Conservation (phyloP, 2,888 invertebrate species). For the Orthosia gracilis region DNA sequence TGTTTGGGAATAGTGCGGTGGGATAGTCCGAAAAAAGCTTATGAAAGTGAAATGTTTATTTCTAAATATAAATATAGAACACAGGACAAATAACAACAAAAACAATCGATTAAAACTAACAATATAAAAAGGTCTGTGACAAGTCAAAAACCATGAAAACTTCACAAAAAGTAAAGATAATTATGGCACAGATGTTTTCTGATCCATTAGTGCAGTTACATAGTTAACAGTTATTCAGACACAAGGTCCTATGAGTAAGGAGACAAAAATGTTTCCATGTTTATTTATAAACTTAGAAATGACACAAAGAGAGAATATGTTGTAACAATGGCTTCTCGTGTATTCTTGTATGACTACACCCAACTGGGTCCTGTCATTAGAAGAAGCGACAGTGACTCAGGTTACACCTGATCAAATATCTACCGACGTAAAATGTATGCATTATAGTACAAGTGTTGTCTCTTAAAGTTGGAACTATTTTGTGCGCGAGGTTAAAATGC, state of each 20-base stretch:
- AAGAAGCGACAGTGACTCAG: constrained; percentile 32
- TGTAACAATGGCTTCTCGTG: constrained; percentile 19
- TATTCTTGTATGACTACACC: constrained; percentile 1
- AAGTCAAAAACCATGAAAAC: too few relatives aligned
- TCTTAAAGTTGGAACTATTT: too few relatives aligned
- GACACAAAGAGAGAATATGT: constrained; percentile 12
- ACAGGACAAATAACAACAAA: too few relatives aligned
- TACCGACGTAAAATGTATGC: constrained; percentile 6
- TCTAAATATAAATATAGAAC: too few relatives aligned
- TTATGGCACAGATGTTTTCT: too few relatives aligned
- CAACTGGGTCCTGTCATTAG: background rate
- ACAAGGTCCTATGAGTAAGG: background rate
- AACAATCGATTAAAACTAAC: too few relatives aligned
- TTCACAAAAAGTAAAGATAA: too few relatives aligned
- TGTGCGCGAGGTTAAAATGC: too few relatives aligned
- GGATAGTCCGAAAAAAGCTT: too few relatives aligned
- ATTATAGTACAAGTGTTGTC: background rate
- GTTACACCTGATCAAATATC: constrained; percentile 50
- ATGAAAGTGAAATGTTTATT: too few relatives aligned
- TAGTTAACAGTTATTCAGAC: background rate
- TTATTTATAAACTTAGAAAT: constrained; percentile 1
- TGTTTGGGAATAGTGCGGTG: too few relatives aligned
- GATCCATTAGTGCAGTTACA: background rate
- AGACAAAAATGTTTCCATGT: background rate
- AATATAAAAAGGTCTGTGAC: too few relatives aligned